These are phyloP conservation scores for Allacma fusca DNA, from an alignment of 2,888 invertebrate species.

Conservation along the genomic window DNA sequence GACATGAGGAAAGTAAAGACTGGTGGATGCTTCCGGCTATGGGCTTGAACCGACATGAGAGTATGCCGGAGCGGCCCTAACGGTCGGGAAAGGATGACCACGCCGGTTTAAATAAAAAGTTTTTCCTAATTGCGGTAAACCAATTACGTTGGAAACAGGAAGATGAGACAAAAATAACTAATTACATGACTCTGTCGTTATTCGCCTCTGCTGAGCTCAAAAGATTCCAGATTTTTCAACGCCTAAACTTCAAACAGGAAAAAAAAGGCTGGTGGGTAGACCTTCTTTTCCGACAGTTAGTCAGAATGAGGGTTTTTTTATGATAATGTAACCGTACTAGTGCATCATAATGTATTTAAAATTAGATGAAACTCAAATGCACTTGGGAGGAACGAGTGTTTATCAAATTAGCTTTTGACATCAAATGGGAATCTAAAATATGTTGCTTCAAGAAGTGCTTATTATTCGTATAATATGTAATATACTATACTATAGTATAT, in stretches of 20 bases:
- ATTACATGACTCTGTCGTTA: not conserved
- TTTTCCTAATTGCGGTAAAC: not conserved
- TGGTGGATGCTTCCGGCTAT: not conserved
- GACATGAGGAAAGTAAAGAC: not conserved
- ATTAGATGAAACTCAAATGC: too few relatives aligned
- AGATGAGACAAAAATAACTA: not conserved
- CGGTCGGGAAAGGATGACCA: not conserved
- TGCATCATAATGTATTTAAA: too few relatives aligned
- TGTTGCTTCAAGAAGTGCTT: too few relatives aligned
- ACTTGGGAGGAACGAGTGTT: too few relatives aligned
- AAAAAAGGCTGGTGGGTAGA: not conserved
- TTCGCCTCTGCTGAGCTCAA: not conserved
- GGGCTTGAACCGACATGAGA: not conserved
- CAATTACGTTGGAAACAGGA: not conserved
- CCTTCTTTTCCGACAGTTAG: too few relatives aligned
- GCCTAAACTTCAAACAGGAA: slow-evolving; percentile 1
- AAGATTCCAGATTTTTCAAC: not conserved
- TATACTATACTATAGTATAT: too few relatives aligned
- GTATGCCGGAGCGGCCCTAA: not conserved
- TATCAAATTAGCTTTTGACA: too few relatives aligned
- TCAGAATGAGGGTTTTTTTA: too few relatives aligned
- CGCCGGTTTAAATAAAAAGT: too few relatives aligned
- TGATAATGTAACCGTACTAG: too few relatives aligned
- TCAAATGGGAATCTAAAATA: too few relatives aligned
- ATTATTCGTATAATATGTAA: too few relatives aligned